phyloP scores from a whole-genome alignment of 2,113 vertebrate species.

The Enhydra lutris region DNA sequence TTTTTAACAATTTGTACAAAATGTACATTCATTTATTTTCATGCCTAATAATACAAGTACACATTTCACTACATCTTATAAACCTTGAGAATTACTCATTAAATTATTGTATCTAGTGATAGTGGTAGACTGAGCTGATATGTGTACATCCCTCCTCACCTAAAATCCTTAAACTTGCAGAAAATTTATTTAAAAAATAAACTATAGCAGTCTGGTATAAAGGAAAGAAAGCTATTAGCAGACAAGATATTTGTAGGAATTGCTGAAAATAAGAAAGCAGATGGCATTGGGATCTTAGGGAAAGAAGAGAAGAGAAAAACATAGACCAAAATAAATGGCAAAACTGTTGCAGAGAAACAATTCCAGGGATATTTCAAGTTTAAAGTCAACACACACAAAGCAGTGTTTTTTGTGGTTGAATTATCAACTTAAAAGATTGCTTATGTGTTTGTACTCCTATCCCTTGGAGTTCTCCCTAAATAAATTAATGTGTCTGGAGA shows the following conservation, averaged over 20 bases:
- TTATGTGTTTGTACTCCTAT: neutral
- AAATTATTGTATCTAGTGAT: neutral
- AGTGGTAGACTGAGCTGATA: neutral
- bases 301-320: neutral
- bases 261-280: constrained; percentile 5
- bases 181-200: neutral
- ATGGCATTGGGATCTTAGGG: neutral
- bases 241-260: neutral
- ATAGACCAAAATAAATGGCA: neutral
- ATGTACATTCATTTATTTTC: neutral
- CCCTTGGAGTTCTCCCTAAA: neutral
- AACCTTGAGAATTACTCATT: neutral
- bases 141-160: neutral
- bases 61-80: neutral
- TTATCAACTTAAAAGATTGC: neutral
- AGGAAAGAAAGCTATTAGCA: neutral
- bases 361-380: neutral
- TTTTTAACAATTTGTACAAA: neutral
- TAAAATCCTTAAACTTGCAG: neutral
- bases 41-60: neutral
- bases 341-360: neutral
- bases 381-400: neutral
- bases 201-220: neutral
- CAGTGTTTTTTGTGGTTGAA: neutral
- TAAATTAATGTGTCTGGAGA: neutral